phyloP scores from a whole-genome alignment of 2,113 vertebrate genomes.

The Tylochromis polylepis region DNA sequence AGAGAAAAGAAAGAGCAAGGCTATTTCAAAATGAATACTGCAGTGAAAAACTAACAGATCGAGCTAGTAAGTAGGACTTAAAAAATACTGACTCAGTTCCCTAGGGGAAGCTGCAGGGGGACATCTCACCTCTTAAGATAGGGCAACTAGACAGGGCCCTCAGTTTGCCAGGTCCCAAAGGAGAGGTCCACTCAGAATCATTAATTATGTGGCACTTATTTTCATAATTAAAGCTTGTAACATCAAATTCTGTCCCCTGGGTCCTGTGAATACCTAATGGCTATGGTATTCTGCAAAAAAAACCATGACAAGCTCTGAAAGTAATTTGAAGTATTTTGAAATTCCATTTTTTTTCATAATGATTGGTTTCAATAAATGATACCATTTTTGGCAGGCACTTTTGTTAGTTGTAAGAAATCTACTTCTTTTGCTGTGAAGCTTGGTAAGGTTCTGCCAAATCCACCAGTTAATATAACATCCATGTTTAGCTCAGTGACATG shows the following conservation, averaged over 20 bases:
- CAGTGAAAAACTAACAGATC: neutral
- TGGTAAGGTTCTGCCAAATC: neutral
- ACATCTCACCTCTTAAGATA: slow-evolving; percentile 12
- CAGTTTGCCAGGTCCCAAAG: neutral
- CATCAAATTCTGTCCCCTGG: neutral
- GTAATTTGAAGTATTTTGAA: neutral
- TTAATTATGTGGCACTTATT: slow-evolving; percentile 30
- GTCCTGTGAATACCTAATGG: neutral
- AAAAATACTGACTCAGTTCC: slow-evolving; percentile 42
- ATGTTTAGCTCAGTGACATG: neutral
- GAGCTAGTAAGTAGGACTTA: neutral
- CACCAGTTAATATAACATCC: neutral
- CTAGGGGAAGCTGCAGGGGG: neutral
- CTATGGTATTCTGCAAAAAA: neutral
- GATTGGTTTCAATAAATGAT: neutral
- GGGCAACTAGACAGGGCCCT: slow-evolving; percentile 5
- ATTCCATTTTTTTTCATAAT: neutral
- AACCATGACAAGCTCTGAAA: neutral
- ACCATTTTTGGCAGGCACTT: neutral
- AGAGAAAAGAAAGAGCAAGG: neutral
- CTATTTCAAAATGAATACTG: neutral
- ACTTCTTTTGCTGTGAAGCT: neutral
- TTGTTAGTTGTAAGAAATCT: neutral
- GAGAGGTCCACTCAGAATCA: slow-evolving; percentile 26
- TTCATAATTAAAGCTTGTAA: slow-evolving; percentile 44